phyloP scores from a whole-genome alignment of 92 coral and sea anemone species.

The Phymanthus crucifer region DNA sequence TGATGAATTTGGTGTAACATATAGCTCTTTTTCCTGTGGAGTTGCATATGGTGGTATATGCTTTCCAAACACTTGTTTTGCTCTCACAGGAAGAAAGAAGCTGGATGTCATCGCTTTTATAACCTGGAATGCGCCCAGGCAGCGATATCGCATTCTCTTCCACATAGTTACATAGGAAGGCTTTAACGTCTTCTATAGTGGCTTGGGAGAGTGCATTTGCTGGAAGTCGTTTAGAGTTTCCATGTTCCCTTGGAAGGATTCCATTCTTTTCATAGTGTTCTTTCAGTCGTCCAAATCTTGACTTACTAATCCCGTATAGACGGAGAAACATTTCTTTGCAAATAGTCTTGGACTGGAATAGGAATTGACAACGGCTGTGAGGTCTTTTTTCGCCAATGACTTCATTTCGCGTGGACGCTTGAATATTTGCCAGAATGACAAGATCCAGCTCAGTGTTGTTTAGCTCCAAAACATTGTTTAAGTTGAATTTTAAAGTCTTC shows the following conservation, averaged over 20 bases:
- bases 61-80: conserved; percentile 43
- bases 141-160: conserved; percentile 43
- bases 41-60: conserved; percentile 42
- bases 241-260: conserved; percentile 31
- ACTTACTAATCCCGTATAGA: conserved; percentile 47
- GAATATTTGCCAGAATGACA: conserved; percentile 51
- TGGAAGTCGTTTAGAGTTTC: conserved; percentile 30
- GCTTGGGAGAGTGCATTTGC: conserved; percentile 30
- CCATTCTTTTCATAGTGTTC: conserved; percentile 47
- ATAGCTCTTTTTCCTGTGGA: conserved; percentile 39
- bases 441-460: conserved; percentile 56
- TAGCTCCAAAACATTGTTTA: conserved; percentile 51
- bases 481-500: conserved; percentile 35
- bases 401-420: conserved; percentile 52
- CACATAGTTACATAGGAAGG: conserved; percentile 28
- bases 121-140: conserved; percentile 46
- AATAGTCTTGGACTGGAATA: conserved; percentile 25
- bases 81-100: conserved; percentile 38
- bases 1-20: conserved; percentile 44
- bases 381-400: conserved; percentile 50
- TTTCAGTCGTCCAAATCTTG: conserved; percentile 51
- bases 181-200: conserved; percentile 12
- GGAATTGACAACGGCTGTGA: conserved; percentile 35
- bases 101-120: conserved; percentile 31
- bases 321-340: conserved; percentile 51